phyloP scores from a whole-genome alignment of 2,113 vertebrate genomes.

The Lota lota region DNA sequence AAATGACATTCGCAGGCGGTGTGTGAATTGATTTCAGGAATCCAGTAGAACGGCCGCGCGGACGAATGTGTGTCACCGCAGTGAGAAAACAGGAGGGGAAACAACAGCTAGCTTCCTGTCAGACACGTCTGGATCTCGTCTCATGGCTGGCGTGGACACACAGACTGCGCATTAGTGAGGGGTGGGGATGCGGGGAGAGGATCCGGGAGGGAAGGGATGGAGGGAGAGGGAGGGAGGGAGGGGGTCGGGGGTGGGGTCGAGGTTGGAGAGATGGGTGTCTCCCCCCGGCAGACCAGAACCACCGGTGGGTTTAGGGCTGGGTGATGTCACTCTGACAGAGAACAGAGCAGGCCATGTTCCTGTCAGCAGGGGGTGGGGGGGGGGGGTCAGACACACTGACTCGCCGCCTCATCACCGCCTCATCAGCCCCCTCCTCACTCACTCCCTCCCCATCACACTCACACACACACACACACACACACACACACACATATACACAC shows the following conservation, averaged over 20 bases:
- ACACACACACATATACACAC: neutral
- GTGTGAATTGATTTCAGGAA: neutral
- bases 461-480: neutral
- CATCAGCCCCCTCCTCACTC: conserved; percentile 5
- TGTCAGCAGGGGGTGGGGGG: conserved; percentile 45
- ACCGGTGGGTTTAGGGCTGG: conserved; percentile 42
- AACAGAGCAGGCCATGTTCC: conserved; percentile 58
- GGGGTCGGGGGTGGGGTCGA: conserved; percentile 29
- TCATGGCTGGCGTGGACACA: neutral
- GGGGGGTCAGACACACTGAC: conserved; percentile 28
- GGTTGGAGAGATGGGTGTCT: conserved; percentile 34
- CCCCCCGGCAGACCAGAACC: neutral
- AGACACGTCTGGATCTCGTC: conserved; percentile 54
- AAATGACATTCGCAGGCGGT: neutral
- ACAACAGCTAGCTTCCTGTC: neutral
- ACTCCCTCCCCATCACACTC: conserved; percentile 2
- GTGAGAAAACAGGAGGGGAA: too few relatives aligned
- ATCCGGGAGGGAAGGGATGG: conserved; percentile 37
- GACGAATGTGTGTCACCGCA: too few relatives aligned
- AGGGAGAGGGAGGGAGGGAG: conserved; percentile 32
- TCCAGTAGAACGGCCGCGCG: too few relatives aligned
- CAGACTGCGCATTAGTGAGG: neutral
- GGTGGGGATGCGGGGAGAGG: conserved; percentile 29
- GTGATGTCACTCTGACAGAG: conserved; percentile 66
- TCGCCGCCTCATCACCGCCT: neutral